Percentiles rank a stretch among this genome's conserved stretches.
These are phyloP conservation scores for Gopherus evgoodei DNA, from an alignment of 2,113 vertebrate species.

Conservation along the genomic window DNA sequence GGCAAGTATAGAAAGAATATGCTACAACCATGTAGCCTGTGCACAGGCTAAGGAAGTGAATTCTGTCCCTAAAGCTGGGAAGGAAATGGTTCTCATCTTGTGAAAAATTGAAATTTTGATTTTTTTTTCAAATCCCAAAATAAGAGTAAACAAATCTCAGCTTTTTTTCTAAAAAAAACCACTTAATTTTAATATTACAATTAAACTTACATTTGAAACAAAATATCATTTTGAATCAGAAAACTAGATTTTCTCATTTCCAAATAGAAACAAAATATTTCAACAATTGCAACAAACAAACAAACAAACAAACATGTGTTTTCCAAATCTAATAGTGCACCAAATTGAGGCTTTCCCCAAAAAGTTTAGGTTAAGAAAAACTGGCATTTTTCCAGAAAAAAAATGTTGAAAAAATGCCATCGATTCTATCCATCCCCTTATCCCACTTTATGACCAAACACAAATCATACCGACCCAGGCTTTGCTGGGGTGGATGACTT, in stretches of 20 bases:
- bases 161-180: too few species aligned
- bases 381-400: background rate
- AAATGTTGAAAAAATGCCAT: too few species aligned
- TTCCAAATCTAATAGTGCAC: too few species aligned
- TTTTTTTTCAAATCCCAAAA: background rate
- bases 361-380: too few species aligned
- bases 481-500: background rate
- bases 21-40: background rate
- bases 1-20: background rate
- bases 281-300: too few species aligned
- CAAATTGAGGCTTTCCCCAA: too few species aligned
- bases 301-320: too few species aligned
- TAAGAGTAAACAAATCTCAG: background rate
- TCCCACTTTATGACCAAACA: background rate
- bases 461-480: background rate
- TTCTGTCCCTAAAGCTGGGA: background rate
- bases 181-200: too few species aligned
- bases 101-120: background rate
- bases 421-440: background rate
- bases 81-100: background rate
- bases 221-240: background rate
- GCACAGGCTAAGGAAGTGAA: background rate
- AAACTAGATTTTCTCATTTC: too few species aligned
- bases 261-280: too few species aligned
- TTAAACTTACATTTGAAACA: background rate